Evolutionary conservation across 2,113 vertebrate species (phyloP).

Genomic region (Cephalopholis sonnerati): DNA sequence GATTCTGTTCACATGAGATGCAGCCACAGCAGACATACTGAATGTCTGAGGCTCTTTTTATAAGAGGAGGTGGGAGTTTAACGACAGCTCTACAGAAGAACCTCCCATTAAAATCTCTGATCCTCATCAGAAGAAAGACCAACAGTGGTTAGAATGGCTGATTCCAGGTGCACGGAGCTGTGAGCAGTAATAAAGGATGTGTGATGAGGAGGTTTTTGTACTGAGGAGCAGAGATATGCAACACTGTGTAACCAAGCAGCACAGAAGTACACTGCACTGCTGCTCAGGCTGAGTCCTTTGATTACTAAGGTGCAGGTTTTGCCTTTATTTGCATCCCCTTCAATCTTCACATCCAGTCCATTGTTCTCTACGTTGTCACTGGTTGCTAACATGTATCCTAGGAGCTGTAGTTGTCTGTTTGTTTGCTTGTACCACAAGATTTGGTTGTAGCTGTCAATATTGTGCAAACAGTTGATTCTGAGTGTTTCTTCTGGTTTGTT

Average conservation of each 20-base stretch:
- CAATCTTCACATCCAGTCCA: not conserved
- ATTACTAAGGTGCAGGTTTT: slow-evolving; percentile 8
- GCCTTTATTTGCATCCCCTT: slow-evolving; percentile 1
- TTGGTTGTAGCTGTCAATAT: not conserved
- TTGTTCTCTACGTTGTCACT: accelerated
- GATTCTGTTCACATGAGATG: not conserved
- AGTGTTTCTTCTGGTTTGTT: not conserved
- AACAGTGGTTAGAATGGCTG: not conserved
- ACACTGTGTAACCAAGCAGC: slow-evolving; percentile 59
- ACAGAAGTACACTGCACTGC: slow-evolving; percentile 59
- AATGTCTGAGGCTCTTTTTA: slow-evolving; percentile 15
- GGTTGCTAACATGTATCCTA: accelerated
- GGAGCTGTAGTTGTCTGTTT: not conserved
- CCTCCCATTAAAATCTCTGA: slow-evolving; percentile 19
- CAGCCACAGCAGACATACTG: accelerated
- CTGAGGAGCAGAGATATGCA: not conserved
- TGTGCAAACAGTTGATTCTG: slow-evolving; percentile 61
- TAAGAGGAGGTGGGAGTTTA: not conserved
- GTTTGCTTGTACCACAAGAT: slow-evolving; percentile 69
- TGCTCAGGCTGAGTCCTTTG: not conserved
- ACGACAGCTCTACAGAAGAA: not conserved
- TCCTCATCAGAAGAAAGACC: not conserved
- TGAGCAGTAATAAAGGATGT: not conserved
- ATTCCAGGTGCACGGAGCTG: slow-evolving; percentile 22
- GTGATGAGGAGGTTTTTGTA: slow-evolving; percentile 51